These are phyloP conservation scores for Dioctria linearis DNA, from an alignment of 2,888 invertebrate species.

Conservation along the genomic window DNA sequence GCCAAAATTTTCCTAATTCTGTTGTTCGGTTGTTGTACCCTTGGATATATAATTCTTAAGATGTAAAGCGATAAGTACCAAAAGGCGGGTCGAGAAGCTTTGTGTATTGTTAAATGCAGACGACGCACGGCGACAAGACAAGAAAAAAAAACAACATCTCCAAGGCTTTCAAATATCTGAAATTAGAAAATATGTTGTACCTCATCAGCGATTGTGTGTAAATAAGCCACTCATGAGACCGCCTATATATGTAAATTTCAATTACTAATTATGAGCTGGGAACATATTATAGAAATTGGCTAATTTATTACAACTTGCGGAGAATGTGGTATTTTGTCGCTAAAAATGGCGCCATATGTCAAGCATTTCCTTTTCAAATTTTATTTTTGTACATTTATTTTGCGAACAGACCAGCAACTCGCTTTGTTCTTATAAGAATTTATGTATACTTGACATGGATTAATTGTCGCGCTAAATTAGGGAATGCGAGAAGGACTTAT, in stretches of 20 bases:
- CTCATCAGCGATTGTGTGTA: no score
- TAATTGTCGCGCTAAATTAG: not conserved
- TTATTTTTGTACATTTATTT: not conserved
- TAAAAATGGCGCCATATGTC: not conserved
- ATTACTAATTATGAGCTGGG: not conserved
- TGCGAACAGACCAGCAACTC: not conserved
- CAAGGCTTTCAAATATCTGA: conserved; percentile 4
- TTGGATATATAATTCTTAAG: not conserved
- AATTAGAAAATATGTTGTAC: not conserved
- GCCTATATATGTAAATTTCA: not conserved
- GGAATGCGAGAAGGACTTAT: no score
- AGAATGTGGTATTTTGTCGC: not conserved
- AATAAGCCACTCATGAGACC: no score
- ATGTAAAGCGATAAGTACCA: no score
- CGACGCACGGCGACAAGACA: not conserved
- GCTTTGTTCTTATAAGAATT: not conserved
- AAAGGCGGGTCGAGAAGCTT: no score
- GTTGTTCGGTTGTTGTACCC: not conserved
- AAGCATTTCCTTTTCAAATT: conserved; percentile 3
- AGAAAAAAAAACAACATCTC: no score
- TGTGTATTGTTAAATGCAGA: no score
- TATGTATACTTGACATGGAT: not conserved
- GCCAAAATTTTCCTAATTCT: not conserved
- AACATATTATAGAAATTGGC: not conserved
- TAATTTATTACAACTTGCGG: not conserved